Percentiles rank a stretch among this genome's conserved stretches.
Conservation (phyloP, 1,140 invertebrate species). For the Apocrypta bakeri region DNA sequence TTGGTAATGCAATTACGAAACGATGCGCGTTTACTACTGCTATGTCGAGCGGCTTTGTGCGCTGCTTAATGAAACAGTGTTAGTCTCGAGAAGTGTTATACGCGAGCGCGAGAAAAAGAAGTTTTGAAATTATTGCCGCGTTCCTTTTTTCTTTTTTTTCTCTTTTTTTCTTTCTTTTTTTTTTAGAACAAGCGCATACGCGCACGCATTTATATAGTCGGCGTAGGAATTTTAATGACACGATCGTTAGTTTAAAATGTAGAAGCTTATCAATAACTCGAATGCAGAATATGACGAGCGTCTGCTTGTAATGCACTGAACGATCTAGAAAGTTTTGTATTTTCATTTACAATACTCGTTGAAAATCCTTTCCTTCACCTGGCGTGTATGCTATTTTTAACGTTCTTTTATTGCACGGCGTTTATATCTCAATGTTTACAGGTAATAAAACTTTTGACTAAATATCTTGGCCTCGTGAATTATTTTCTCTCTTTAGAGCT, state of each 20-base stretch:
- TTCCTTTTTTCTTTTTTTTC: neutral
- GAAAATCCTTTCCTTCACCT: neutral
- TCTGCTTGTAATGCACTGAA: neutral
- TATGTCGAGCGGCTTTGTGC: neutral
- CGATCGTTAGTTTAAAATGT: constrained; percentile 11
- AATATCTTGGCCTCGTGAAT: neutral
- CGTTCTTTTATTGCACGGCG: neutral
- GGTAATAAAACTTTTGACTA: neutral
- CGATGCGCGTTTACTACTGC: neutral
- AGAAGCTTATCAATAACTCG: neutral
- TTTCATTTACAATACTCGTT: neutral
- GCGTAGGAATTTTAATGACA: constrained; percentile 1
- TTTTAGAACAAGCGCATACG: no score
- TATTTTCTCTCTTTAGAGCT: neutral
- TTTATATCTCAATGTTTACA: neutral
- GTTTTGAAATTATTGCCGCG: neutral
- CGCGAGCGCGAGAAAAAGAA: neutral
- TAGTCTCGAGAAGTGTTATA: neutral
- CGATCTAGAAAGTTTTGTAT: neutral
- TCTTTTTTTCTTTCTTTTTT: neutral
- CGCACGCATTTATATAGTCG: no score
- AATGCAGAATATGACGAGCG: neutral
- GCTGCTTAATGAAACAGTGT: neutral
- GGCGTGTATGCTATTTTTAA: neutral
- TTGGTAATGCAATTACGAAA: neutral